Evolutionary conservation across 2,113 vertebrate species (phyloP).

Genomic region (Sturnira hondurensis): DNA sequence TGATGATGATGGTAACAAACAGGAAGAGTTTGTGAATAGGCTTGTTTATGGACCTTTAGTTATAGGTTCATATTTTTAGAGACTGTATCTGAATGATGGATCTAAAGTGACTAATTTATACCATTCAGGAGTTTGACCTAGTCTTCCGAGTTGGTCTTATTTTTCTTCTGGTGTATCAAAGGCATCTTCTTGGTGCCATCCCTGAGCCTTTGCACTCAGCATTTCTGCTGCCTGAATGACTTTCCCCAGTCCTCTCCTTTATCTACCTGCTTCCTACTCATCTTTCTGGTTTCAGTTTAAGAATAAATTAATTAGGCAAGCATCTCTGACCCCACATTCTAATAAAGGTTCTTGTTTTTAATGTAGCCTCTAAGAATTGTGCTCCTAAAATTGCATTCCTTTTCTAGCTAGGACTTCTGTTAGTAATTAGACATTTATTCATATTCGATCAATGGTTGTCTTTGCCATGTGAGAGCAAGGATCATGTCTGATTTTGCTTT

Average conservation of each 20-base stretch:
- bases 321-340: not conserved
- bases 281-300: not conserved
- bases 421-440: slow-evolving; percentile 29
- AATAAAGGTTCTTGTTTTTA: not conserved
- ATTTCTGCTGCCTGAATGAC: not conserved
- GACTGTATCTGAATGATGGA: not conserved
- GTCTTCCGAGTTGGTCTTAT: not conserved
- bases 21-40: not conserved
- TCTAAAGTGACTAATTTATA: not conserved
- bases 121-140: not conserved
- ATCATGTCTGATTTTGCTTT: not conserved
- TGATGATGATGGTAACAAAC: not conserved
- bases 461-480: not conserved
- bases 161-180: not conserved
- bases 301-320: not conserved
- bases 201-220: not conserved
- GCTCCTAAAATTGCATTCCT: not conserved
- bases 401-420: not conserved
- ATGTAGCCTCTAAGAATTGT: not conserved
- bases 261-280: not conserved
- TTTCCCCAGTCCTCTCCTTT: not conserved
- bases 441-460: not conserved
- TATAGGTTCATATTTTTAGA: not conserved
- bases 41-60: not conserved
- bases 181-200: not conserved